Base-by-base conservation (phyloP, 2,797 vertebrate species). In the Lithobates pipiens region DNA sequence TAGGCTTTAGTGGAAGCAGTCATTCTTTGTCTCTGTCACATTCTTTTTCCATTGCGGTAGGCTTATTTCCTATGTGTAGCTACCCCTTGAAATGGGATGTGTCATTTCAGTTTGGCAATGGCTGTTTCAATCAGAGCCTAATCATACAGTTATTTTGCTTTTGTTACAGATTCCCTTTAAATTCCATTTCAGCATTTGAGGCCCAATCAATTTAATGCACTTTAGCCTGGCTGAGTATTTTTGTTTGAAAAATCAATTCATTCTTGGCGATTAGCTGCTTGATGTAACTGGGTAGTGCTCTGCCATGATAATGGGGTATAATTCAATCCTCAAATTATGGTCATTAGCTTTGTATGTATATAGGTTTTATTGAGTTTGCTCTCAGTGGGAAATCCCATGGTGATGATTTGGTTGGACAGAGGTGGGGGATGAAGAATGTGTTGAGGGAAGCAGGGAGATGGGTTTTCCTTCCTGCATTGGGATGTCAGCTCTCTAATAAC, bases 331-430 rank as follows among this genome's bases (percentile, higher is more conserved):
- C 21, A 10, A 42, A 80, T 85, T 54, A 61, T 32, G 8, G 23
- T 70, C 77, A 76, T 85, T 85, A 81, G 39, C 71, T 25, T 23
- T 63, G 77, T 81, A 11, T 85, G 77, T 42, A 25, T 74, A 70
- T 76, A 65, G 11, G 9, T 57, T 69, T 76, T 85, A 85, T 85
- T 85, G 84, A 34, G 42, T 85, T 85, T 85, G 32, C 72, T 76
- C 69, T 32, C 70, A 81, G 29, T 32, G 39, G 77, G 42, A 68
- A 75, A 32, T 85, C 84, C 77, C 84, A 25, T 61, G 71, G 36
- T 77, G 44, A 34, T 61, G 29, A 42, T 81, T 61, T 70, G 63
- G 61, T 23, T 80, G 46, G 61, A 68, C 10, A 46, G 8, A 3
- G 8, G 54, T 75, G 42, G 16, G 29, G 39, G 25, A 69, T 76